phyloP scores from a whole-genome alignment of 2,797 vertebrate species.

The Leuciscus waleckii region DNA sequence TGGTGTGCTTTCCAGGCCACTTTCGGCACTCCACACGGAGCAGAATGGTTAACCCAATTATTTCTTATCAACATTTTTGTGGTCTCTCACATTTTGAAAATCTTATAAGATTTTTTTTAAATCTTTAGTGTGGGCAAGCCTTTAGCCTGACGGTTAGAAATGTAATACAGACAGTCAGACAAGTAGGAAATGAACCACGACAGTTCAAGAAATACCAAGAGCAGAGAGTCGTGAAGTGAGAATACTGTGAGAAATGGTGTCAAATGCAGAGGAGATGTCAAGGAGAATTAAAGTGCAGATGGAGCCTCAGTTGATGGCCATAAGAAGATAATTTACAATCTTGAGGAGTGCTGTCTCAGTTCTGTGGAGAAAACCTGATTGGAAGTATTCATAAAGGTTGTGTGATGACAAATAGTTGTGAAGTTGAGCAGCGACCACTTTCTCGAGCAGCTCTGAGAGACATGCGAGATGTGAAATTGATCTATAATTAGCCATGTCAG shows the following conservation, averaged over 20 bases:
- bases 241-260: neutral
- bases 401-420: too few species aligned
- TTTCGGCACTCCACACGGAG: too few species aligned
- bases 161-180: neutral
- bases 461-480: neutral
- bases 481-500: neutral
- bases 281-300: neutral
- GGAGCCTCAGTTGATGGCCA: neutral
- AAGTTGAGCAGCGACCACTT: neutral
- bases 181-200: neutral
- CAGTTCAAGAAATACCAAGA: neutral
- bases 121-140: too few species aligned
- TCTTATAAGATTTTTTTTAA: too few species aligned
- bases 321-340: neutral
- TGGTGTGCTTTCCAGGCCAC: too few species aligned
- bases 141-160: neutral
- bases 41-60: too few species aligned
- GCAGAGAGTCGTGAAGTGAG: neutral
- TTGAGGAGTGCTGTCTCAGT: neutral
- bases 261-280: neutral
- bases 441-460: constrained; percentile 14
- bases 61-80: too few species aligned
- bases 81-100: too few species aligned
- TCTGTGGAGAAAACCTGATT: too few species aligned
- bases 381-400: too few species aligned